Base-by-base conservation (phyloP, 2,113 vertebrate species). In the Neolamprologus ventralis region DNA sequence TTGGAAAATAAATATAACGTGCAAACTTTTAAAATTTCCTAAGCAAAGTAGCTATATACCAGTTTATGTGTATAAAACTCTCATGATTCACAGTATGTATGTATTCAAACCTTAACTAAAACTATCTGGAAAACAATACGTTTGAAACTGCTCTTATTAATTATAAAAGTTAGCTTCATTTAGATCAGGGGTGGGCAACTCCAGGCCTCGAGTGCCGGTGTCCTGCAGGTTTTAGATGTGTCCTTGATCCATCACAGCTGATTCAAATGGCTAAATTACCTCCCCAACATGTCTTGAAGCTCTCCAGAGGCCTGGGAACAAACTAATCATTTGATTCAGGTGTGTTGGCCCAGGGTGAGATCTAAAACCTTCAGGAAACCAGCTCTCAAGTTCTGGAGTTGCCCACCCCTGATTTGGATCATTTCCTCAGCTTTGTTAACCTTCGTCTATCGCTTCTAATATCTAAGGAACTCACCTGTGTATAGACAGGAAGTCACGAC, bases 391-490 rank as follows among this genome's bases (percentile, higher is more conserved):
- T 19, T 9, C 31, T 63, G 58, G 58, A 63, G 58, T 63, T 63
- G 58, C 58, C 4, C 0, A 35, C 0, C 58, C 16, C 28, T 33
- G 16, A 31, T 78, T 78, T 19, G 28, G 21, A 28, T 49, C 2
- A 31, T 78, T 78, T 78, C 26, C 42, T 49, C 23, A 19, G 16
- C 42, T 7, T 47, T 49, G 42, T 78, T 49, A 78, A 78, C 42
- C 42, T 17, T 26, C 0, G 9, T 17, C 23, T n/a, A 78, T 49
- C 6, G 1, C 9, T 31, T 78, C 42, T 28, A 49, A 19, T 31
- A 75, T 75, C 71, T 31, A 49, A 78, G 71, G 23, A 33, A 91
- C 92, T 94, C 73, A 94, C 91, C 93, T 90, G 40, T 80, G 78
- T 79, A 14, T 7, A 54, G 68, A 11, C 58, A 85, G 47, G 19